These are phyloP conservation scores for Charina bottae DNA, from an alignment of 2,113 vertebrate species.

Conservation along the genomic window DNA sequence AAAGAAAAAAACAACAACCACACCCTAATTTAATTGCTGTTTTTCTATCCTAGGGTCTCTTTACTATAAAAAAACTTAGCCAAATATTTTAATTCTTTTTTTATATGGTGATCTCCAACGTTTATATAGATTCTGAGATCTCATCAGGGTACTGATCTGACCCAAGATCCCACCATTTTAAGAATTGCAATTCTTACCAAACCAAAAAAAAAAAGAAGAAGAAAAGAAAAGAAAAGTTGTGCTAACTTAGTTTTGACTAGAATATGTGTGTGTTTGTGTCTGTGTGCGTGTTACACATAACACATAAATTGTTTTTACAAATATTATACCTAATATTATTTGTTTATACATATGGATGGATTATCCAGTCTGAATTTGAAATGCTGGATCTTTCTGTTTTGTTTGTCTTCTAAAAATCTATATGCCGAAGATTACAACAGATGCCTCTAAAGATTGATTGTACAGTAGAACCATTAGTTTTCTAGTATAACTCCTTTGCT, in stretches of 20 bases:
- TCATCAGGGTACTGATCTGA: too few relatives aligned
- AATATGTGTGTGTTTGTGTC: neutral
- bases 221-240: neutral
- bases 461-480: slow-evolving; percentile 40
- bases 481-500: slow-evolving; percentile 16
- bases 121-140: too few relatives aligned
- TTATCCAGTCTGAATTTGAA: slow-evolving; percentile 69
- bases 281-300: too few relatives aligned
- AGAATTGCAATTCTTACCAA: too few relatives aligned
- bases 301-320: too few relatives aligned
- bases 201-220: too few relatives aligned
- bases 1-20: neutral
- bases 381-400: slow-evolving; percentile 57
- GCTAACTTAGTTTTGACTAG: neutral
- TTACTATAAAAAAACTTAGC: neutral
- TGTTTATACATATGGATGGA: slow-evolving; percentile 71
- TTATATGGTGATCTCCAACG: neutral
- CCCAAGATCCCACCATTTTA: too few relatives aligned
- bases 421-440: slow-evolving; percentile 34
- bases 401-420: slow-evolving; percentile 62
- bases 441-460: slow-evolving; percentile 56
- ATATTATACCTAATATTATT: slow-evolving; percentile 61
- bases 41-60: neutral
- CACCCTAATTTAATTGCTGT: neutral
- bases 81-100: neutral